These are phyloP conservation scores for Amphipyra berbera DNA, from an alignment of 2,888 invertebrate genomes.

Conservation along the genomic window DNA sequence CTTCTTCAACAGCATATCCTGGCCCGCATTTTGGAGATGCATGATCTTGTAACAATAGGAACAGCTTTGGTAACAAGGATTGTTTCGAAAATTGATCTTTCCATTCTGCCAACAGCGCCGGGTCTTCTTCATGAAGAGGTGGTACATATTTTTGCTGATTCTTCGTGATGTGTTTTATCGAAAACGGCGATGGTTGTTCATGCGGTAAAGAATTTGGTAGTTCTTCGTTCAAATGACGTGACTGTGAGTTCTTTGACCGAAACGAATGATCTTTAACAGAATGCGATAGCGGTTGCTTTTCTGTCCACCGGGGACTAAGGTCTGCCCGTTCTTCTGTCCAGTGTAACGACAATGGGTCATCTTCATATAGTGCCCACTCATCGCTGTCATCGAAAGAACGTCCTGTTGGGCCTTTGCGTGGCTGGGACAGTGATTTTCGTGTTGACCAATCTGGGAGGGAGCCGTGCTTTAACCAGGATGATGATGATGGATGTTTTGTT, in stretches of 20 bases:
- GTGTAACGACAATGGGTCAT: slow-evolving; percentile 1
- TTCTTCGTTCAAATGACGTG: neutral
- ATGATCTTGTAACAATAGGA: slow-evolving; percentile 21
- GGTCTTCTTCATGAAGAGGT: slow-evolving; percentile 11
- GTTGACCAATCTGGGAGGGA: neutral
- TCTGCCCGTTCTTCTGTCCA: neutral
- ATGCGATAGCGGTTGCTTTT: neutral
- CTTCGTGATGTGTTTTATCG: slow-evolving; percentile 14
- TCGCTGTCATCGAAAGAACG: slow-evolving; percentile 2
- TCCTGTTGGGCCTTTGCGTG: neutral
- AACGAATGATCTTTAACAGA: neutral
- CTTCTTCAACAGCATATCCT: slow-evolving; percentile 19
- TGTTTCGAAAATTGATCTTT: slow-evolving; percentile 1
- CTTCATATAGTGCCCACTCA: slow-evolving; percentile 11
- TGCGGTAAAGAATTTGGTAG: neutral
- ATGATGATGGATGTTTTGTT: slow-evolving; percentile 2
- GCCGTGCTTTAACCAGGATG: slow-evolving; percentile 1
- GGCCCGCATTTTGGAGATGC: neutral
- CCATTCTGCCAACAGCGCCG: slow-evolving; percentile 9
- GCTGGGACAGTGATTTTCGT: slow-evolving; percentile 6
- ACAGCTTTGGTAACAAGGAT: slow-evolving; percentile 8
- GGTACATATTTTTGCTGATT: slow-evolving; percentile 3
- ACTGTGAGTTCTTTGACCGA: neutral
- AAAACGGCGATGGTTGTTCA: neutral
- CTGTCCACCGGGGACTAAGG: neutral